phyloP scores from a whole-genome alignment of 2,113 vertebrate genomes.

The Albula glossodonta region DNA sequence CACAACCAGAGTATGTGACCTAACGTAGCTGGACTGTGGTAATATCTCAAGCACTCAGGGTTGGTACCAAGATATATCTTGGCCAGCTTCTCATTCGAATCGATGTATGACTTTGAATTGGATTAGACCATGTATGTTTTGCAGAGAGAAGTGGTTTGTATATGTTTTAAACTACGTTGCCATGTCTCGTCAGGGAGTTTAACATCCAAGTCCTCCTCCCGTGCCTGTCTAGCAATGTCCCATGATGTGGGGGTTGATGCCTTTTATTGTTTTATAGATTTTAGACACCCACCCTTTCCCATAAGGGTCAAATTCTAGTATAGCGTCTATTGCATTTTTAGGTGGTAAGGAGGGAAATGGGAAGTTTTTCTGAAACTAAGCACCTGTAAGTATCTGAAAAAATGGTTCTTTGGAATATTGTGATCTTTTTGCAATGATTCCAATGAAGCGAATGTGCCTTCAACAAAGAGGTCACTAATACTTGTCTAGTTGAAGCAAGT shows the following conservation, averaged over 20 bases:
- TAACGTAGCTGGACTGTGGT: not conserved
- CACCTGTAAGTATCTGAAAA: not conserved
- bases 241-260: conserved; percentile 2
- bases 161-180: conserved; percentile 4
- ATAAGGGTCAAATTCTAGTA: conserved; percentile 4
- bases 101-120: conserved; percentile 5
- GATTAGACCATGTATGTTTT: not conserved
- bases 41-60: no score
- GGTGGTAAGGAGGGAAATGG: no score
- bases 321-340: not conserved
- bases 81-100: no score
- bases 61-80: no score
- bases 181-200: not conserved
- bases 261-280: conserved; percentile 21
- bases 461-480: not conserved
- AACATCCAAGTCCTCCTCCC: conserved; percentile 16
- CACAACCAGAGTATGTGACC: conserved; percentile 14
- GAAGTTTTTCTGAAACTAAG: not conserved
- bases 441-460: not conserved
- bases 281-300: conserved; percentile 8
- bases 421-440: not conserved
- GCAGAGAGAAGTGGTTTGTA: not conserved
- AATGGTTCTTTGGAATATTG: not conserved
- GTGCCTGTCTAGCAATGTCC: not conserved
- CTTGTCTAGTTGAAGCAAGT: not conserved